phyloP scores from a whole-genome alignment of 1,140 invertebrate genomes.

The Eulimnadia texana region DNA sequence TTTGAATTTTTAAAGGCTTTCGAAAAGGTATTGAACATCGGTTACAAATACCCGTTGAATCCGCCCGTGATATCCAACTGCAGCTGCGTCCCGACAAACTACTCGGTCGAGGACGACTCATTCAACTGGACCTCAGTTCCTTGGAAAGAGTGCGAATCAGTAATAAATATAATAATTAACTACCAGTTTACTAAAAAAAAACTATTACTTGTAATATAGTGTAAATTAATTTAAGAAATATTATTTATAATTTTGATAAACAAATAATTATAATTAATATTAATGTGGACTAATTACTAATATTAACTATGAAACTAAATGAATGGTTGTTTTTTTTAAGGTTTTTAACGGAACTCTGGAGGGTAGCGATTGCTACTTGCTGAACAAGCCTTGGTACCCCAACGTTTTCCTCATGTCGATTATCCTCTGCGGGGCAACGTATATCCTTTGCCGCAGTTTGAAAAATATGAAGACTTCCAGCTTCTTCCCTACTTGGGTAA shows the following conservation, averaged over 20 bases:
- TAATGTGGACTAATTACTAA: too few relatives aligned
- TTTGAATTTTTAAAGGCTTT: constrained; percentile 22
- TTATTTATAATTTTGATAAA: too few relatives aligned
- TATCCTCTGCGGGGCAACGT: constrained; percentile 28
- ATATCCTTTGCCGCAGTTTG: constrained; percentile 25
- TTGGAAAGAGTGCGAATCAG: not conserved
- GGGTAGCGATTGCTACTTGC: constrained; percentile 27
- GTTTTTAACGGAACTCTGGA: constrained; percentile 25
- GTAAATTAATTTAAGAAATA: too few relatives aligned
- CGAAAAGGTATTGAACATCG: constrained; percentile 23
- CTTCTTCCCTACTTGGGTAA: constrained; percentile 26
- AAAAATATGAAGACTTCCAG: constrained; percentile 23
- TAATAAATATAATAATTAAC: not conserved
- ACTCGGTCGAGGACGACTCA: not conserved
- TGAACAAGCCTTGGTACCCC: constrained; percentile 30
- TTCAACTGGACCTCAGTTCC: not conserved
- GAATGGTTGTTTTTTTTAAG: too few relatives aligned
- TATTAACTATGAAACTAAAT: too few relatives aligned
- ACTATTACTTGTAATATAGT: too few relatives aligned
- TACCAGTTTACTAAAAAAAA: not conserved
- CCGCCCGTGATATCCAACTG: constrained; percentile 11
- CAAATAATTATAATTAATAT: too few relatives aligned
- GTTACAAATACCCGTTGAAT: constrained; percentile 14
- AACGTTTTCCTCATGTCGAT: constrained; percentile 34
- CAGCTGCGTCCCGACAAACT: constrained; percentile 1